phyloP scores from a whole-genome alignment of 2,797 vertebrate genomes.

The Clarias laeviceps region DNA sequence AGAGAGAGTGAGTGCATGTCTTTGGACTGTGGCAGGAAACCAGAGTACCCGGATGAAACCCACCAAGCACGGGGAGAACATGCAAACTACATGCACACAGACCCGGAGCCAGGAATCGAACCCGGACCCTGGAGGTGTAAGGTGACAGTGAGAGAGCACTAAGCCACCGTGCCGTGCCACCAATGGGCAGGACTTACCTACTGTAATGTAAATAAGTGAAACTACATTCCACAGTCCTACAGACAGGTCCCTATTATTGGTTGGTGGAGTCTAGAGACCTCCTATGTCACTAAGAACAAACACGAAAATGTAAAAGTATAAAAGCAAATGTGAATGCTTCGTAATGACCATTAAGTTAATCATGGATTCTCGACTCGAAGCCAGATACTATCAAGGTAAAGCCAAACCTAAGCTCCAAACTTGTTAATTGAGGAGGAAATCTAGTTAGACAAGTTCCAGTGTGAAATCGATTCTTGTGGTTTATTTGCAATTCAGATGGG shows the following conservation, averaged over 20 bases:
- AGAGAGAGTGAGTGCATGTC: no score
- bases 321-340: neutral
- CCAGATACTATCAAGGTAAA: neutral
- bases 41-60: no score
- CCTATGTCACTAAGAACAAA: neutral
- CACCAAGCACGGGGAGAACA: no score
- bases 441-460: neutral
- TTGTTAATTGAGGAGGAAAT: neutral
- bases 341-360: neutral
- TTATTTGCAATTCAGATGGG: constrained; percentile 3
- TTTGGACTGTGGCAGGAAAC: no score
- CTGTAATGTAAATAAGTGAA: neutral
- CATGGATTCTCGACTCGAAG: neutral
- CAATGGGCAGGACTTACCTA: neutral
- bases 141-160: no score
- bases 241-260: neutral
- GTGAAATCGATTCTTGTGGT: neutral
- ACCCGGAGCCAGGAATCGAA: no score
- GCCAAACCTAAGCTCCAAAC: neutral
- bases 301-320: neutral
- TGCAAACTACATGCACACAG: no score
- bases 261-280: neutral
- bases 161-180: no score
- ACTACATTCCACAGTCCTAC: neutral
- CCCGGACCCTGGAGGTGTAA: no score